Percentiles rank a stretch among this genome's conserved stretches.
Conservation (phyloP, 1,140 invertebrate species). For the Delia radicum region DNA sequence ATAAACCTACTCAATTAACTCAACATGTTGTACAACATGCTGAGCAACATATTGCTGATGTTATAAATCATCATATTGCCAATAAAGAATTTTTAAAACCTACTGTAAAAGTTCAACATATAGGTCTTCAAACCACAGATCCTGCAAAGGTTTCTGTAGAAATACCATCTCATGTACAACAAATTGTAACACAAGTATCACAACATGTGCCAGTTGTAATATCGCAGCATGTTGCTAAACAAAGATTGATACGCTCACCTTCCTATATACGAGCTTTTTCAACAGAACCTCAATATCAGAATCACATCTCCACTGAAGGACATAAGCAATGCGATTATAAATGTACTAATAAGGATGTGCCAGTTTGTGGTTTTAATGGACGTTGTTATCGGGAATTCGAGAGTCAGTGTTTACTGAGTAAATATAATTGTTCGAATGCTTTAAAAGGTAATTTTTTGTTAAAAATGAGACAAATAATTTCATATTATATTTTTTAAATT, state of each 20-base stretch:
- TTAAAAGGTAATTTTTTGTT: neutral
- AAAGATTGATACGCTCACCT: neutral
- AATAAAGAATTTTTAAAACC: neutral
- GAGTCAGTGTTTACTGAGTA: neutral
- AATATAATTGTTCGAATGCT: neutral
- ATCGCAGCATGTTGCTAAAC: neutral
- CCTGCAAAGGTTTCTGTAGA: neutral
- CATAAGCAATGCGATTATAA: neutral
- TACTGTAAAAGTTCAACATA: neutral
- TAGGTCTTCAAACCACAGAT: neutral
- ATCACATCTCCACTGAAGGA: neutral
- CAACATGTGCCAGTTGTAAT: constrained; percentile 24
- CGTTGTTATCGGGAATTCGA: neutral
- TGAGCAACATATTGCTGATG: constrained; percentile 20
- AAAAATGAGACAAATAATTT: neutral
- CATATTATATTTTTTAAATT: neutral
- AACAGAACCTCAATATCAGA: no score
- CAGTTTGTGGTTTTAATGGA: neutral
- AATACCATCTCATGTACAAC: neutral
- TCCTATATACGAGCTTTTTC: neutral
- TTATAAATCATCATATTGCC: neutral
- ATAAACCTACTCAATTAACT: no score
- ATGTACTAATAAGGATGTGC: neutral
- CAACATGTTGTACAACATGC: constrained; percentile 6
- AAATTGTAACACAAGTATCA: constrained; percentile 14